Conservation (phyloP, 2,797 vertebrate species). For the Odontamblyopus rebecca region DNA sequence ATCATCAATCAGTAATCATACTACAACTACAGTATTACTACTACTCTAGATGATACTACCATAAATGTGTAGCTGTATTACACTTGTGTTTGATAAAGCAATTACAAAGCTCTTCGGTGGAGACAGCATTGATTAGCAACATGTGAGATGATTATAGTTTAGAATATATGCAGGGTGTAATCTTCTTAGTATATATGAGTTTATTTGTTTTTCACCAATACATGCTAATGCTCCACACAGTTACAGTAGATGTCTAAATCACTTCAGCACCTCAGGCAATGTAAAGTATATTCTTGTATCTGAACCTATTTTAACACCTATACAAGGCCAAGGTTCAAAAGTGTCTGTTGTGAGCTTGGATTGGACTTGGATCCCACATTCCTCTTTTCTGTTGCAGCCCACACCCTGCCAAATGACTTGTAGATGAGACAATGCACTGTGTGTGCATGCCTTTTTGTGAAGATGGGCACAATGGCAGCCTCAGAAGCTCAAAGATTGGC, state of each 20-base stretch:
- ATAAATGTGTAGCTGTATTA: not conserved
- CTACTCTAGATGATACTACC: too few species aligned
- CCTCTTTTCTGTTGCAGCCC: constrained; percentile 44
- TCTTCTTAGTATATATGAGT: not conserved
- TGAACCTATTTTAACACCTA: not conserved
- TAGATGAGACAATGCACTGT: constrained; percentile 53
- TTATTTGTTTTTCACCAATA: constrained; percentile 1
- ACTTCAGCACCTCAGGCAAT: not conserved
- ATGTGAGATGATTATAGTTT: constrained; percentile 3
- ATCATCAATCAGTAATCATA: constrained; percentile 4
- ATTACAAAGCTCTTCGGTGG: not conserved
- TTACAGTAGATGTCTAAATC: not conserved
- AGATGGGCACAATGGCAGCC: constrained; percentile 40
- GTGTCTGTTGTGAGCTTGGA: constrained; percentile 14
- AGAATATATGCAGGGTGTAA: not conserved
- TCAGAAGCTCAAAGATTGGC: constrained; percentile 36
- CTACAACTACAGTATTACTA: not conserved
- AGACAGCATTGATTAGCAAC: constrained; percentile 2
- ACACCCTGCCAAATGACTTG: constrained; percentile 45
- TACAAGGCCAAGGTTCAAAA: not conserved
- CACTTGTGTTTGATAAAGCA: constrained; percentile 1
- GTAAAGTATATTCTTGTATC: not conserved
- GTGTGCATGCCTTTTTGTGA: constrained; percentile 51
- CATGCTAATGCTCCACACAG: not conserved
- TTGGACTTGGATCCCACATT: constrained; percentile 41